Conservation (phyloP, 2,113 vertebrate genomes). For the Corythornis cristatus region DNA sequence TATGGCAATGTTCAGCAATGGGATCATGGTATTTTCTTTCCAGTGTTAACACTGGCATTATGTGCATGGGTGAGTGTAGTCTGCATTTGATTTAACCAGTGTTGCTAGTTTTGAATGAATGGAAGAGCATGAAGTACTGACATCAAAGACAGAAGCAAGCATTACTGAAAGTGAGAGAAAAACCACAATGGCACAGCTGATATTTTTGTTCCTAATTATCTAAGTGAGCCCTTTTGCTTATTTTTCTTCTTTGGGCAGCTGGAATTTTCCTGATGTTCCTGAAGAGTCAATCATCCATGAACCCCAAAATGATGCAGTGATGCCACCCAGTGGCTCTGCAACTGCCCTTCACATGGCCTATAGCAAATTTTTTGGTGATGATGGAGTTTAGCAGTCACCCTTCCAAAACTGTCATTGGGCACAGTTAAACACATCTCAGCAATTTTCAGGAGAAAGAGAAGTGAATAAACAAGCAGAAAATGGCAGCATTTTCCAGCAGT, state of each 20-base stretch:
- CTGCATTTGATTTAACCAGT: neutral
- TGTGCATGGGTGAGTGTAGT: neutral
- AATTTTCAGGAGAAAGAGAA: neutral
- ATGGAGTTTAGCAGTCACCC: neutral
- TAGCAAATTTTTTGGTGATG: neutral
- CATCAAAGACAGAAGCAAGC: neutral
- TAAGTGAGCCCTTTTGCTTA: neutral
- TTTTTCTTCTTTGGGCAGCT: neutral
- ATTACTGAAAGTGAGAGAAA: neutral
- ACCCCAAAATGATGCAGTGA: neutral
- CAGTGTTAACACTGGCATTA: neutral
- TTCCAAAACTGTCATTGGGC: neutral
- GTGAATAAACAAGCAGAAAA: neutral
- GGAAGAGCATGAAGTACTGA: neutral
- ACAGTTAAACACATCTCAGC: neutral
- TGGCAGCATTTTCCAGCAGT: neutral
- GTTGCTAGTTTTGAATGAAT: neutral
- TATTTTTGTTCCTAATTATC: neutral
- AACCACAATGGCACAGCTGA: neutral
- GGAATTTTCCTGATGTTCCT: neutral
- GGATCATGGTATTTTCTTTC: neutral
- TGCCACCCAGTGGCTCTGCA: constrained; percentile 43
- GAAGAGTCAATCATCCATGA: neutral
- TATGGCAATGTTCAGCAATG: neutral
- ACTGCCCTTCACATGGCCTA: accelerated